phyloP scores from a whole-genome alignment of 2,888 invertebrate genomes.

The Psylliodes chrysocephalus region DNA sequence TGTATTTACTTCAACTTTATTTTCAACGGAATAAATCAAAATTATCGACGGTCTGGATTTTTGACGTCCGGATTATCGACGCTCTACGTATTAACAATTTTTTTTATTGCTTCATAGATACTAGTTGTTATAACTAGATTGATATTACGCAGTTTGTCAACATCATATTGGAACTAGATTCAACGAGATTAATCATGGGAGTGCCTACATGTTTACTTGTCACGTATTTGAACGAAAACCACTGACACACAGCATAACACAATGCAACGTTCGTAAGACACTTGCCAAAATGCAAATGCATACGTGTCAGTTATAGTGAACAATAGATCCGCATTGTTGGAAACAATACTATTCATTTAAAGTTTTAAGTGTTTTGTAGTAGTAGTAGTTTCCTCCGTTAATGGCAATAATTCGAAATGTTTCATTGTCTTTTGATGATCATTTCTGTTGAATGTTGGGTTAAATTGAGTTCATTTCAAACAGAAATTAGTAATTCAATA shows the following conservation, averaged over 20 bases:
- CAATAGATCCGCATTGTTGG: conserved; percentile 16
- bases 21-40: too few relatives aligned
- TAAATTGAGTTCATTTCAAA: too few relatives aligned
- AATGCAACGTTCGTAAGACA: conserved; percentile 20
- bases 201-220: conserved; percentile 12
- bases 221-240: conserved; percentile 16
- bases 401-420: too few relatives aligned
- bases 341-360: not conserved
- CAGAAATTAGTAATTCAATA: too few relatives aligned
- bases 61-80: too few relatives aligned
- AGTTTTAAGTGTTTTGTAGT: not conserved
- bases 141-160: conserved; percentile 4
- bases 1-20: too few relatives aligned
- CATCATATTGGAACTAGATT: not conserved
- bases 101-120: too few relatives aligned
- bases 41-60: too few relatives aligned
- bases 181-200: conserved; percentile 2
- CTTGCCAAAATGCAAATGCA: conserved; percentile 29
- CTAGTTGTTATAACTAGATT: not conserved
- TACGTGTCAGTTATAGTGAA: conserved; percentile 11
- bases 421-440: too few relatives aligned
- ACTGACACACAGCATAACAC: conserved; percentile 10
- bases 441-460: too few relatives aligned
- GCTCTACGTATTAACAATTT: too few relatives aligned
- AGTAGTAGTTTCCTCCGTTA: too few relatives aligned